phyloP scores from a whole-genome alignment of 2,888 invertebrate genomes.

The Microchrysa polita region DNA sequence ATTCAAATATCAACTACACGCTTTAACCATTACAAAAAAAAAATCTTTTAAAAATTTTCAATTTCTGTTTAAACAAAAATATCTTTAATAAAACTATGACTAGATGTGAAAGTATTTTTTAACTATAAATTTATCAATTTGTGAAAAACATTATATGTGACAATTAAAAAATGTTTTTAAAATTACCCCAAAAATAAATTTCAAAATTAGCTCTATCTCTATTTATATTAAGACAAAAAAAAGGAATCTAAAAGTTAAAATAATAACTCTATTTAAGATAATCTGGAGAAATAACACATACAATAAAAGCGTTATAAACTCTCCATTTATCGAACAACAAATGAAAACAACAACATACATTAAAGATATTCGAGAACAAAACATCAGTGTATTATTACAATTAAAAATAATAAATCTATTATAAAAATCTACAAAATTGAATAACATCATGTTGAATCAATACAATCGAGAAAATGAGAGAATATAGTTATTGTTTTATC shows the following conservation, averaged over 20 bases:
- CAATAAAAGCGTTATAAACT: slow-evolving; percentile 54
- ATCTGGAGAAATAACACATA: slow-evolving; percentile 51
- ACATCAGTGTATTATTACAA: no score
- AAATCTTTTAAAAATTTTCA: no score
- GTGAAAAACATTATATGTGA: background rate
- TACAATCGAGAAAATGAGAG: background rate
- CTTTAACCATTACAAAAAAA: no score
- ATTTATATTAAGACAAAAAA: slow-evolving; percentile 43
- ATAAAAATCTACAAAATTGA: background rate
- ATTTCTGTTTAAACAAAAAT: slow-evolving; percentile 29
- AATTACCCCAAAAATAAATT: slow-evolving; percentile 39
- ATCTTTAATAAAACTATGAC: slow-evolving; percentile 11
- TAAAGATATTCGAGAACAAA: background rate
- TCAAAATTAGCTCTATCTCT: slow-evolving; percentile 34
- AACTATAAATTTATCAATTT: background rate
- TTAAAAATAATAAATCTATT: background rate
- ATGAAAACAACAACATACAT: slow-evolving; percentile 44
- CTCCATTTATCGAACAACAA: slow-evolving; percentile 17
- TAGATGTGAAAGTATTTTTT: slow-evolving; percentile 9
- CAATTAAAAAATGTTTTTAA: slow-evolving; percentile 50
- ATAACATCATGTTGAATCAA: background rate
- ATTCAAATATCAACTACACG: no score
- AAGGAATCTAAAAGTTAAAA: slow-evolving; percentile 48
- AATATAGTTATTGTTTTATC: slow-evolving; percentile 31
- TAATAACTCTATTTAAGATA: slow-evolving; percentile 46